Conservation (phyloP, 2,113 vertebrate species). For the Trochalopteron elliotii region DNA sequence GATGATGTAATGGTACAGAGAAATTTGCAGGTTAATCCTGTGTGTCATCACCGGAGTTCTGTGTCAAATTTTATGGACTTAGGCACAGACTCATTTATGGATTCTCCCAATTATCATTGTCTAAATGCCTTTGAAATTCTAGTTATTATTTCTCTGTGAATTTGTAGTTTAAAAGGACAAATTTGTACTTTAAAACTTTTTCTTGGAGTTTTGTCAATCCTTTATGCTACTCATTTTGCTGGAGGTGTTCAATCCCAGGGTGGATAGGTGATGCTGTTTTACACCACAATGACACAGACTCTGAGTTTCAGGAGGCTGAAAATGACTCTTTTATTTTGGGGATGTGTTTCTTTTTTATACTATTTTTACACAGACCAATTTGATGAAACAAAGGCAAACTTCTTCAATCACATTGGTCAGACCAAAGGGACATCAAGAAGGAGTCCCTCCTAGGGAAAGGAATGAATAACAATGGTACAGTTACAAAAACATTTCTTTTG, state of each 20-base stretch:
- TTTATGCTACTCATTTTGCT: not conserved
- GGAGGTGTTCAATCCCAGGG: not conserved
- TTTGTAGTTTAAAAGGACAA: not conserved
- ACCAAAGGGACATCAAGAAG: too few species aligned
- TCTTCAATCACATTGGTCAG: too few species aligned
- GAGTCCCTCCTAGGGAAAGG: too few species aligned
- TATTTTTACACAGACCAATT: too few species aligned
- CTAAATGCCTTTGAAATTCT: not conserved
- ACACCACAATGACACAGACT: too few species aligned
- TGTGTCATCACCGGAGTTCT: fast-evolving
- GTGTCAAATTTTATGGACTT: not conserved
- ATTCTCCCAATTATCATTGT: not conserved
- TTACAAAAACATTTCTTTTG: too few species aligned
- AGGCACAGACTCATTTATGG: not conserved
- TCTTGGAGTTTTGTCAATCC: not conserved
- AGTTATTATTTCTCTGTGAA: not conserved
- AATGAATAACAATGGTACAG: too few species aligned
- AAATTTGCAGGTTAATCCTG: not conserved
- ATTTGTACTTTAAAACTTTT: not conserved
- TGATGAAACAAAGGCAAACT: too few species aligned
- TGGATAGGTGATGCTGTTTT: too few species aligned
- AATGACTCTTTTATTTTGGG: too few species aligned
- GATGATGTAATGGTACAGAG: not conserved
- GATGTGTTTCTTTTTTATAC: too few species aligned
- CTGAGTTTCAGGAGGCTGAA: too few species aligned